Evolutionary conservation across 2,888 invertebrate genomes (phyloP).

Genomic region (Diplolepis rosae): DNA sequence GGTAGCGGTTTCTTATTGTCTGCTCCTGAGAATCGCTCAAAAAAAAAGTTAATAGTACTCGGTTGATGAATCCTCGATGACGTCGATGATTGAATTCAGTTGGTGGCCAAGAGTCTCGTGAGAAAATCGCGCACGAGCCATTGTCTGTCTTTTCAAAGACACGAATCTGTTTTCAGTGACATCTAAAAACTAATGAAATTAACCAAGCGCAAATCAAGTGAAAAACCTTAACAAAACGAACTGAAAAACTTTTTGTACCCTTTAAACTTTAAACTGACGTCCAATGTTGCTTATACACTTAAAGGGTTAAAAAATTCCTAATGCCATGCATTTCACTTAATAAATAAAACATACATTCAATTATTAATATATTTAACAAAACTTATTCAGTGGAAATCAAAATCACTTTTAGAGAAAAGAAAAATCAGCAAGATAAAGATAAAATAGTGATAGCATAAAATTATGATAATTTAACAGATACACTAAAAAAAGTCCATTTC

Average conservation of each 20-base stretch:
- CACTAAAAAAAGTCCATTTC: too few species aligned
- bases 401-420: too few species aligned
- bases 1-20: slow-evolving; percentile 46
- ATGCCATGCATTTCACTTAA: background rate
- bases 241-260: background rate
- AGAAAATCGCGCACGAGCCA: slow-evolving; percentile 48
- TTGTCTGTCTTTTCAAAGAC: background rate
- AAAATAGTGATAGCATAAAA: too few species aligned
- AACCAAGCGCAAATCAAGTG: background rate
- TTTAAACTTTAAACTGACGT: background rate
- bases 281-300: background rate
- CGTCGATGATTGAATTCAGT: slow-evolving; percentile 41
- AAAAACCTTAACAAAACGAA: background rate
- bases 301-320: background rate
- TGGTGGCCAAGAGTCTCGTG: slow-evolving; percentile 39
- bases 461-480: too few species aligned
- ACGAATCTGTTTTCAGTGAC: background rate
- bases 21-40: slow-evolving; percentile 34
- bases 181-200: background rate
- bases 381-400: too few species aligned
- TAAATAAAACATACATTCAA: background rate
- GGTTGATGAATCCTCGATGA: slow-evolving; percentile 46
- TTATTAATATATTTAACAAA: too few species aligned
- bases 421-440: too few species aligned
- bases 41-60: slow-evolving; percentile 46